Evolutionary conservation across 2,113 vertebrate species (phyloP).

Genomic region (Limanda limanda): DNA sequence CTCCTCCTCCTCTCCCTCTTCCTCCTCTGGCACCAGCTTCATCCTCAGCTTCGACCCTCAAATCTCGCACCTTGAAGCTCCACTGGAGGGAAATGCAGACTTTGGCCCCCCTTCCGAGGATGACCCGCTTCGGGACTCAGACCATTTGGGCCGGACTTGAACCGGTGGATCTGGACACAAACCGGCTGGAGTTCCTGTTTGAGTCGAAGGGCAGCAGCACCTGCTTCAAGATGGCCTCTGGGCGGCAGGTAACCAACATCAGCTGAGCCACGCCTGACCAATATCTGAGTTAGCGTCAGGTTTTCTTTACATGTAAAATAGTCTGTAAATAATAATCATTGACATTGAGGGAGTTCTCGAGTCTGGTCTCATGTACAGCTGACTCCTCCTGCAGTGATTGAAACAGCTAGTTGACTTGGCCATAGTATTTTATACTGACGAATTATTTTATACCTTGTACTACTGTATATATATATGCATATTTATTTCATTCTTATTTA

Average conservation of each 20-base stretch:
- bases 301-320: too few species aligned
- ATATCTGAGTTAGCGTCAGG: too few species aligned
- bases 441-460: too few species aligned
- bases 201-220: conserved; percentile 65
- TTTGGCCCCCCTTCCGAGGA: conserved; percentile 75
- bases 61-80: conserved; percentile 76
- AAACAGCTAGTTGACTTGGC: too few species aligned
- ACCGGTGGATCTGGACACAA: conserved; percentile 77
- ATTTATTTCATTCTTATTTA: too few species aligned
- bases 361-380: too few species aligned
- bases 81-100: conserved; percentile 81
- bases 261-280: background rate
- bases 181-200: conserved; percentile 78
- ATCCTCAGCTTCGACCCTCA: background rate
- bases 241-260: conserved; percentile 59
- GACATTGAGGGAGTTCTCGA: too few species aligned
- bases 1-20: conserved; percentile 51
- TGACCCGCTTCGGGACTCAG: conserved; percentile 79
- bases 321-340: too few species aligned
- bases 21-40: conserved; percentile 51
- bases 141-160: conserved; percentile 83
- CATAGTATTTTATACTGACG: too few species aligned
- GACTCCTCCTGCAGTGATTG: too few species aligned
- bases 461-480: too few species aligned
- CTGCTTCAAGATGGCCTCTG: conserved; percentile 51